A percentile compares a stretch with the other conserved stretches of the same genome.
Conservation (phyloP, 2,113 vertebrate genomes). For the Eulemur rufifrons region DNA sequence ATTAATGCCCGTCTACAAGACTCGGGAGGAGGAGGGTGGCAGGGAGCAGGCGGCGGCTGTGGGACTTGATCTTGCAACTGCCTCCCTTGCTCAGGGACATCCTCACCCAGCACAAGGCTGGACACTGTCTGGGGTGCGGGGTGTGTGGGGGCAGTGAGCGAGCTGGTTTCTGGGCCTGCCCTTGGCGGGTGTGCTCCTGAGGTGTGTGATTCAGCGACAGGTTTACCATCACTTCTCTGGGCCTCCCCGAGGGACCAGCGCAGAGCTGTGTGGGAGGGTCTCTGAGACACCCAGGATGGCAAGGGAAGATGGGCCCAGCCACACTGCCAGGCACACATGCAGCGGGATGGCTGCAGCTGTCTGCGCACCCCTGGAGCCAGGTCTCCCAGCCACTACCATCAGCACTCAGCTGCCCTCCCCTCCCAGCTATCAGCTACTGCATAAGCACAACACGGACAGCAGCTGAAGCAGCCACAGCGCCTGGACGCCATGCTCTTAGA, state of each 20-base stretch:
- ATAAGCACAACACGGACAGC: fast-evolving
- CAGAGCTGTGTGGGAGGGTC: background rate
- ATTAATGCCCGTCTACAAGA: no score
- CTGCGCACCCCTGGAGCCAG: no score
- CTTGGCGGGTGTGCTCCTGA: no score
- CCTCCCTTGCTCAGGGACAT: background rate
- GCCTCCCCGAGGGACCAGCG: background rate
- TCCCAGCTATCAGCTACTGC: background rate
- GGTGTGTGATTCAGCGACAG: background rate
- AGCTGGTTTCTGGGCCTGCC: background rate
- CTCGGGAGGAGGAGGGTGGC: no score
- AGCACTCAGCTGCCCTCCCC: fast-evolving
- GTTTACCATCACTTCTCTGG: background rate
- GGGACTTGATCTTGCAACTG: fast-evolving
- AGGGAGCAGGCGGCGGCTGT: background rate
- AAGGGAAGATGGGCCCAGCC: background rate
- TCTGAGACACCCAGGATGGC: no score
- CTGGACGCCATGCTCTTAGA: fast-evolving
- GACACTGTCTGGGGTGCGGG: no score
- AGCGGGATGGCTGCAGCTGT: fast-evolving
- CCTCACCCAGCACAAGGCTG: fast-evolving
- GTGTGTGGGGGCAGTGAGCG: fast-evolving
- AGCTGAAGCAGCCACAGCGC: fast-evolving
- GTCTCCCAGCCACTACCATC: background rate
- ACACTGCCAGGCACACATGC: fast-evolving